Base-by-base conservation (phyloP, 2,797 vertebrate species). In the Triplophysa yarkandensis region DNA sequence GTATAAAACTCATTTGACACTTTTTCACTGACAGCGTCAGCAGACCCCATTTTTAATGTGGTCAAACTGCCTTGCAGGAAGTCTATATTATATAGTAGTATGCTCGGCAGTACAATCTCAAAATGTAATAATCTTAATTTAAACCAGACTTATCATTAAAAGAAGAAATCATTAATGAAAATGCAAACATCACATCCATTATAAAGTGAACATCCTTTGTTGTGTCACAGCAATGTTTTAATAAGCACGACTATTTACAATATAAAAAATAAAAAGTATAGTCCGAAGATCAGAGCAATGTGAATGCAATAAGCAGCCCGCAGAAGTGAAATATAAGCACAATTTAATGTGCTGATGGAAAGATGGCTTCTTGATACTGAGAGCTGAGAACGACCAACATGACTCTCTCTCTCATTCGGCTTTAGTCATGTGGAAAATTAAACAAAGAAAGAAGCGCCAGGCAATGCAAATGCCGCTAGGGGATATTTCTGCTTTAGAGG, bases 351-450 rank as follows among this genome's bases (percentile, higher is more conserved):
- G 65, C 63, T 52, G 63, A 75, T 43, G 55, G 41, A 46, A 41
- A 76, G 75, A 67, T 32, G 25, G 72, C 64, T 54, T 63, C 54
- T 23, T 68, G 46, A 68, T 16, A 28, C 57, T 43, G 58, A 63
- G 69, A 46, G 66, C 52, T 10, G 62, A 71, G 60, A 55, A 71
- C 44, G 76, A 54, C 55, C 69, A 64, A 66, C 66, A 71, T 68
- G 61, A 55, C n/a, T 57, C 65, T 60, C 79, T 60, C 43, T 70
- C 68, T 63, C 62, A 73, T 78, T 81, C 71, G 55, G 72, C 64
- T 80, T 73, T 74, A 83, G 75, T 77, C 80, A 79, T 79, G 82
- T 86, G 82, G 82, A 84, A 85, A 85, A 85, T 86, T 85, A 85
- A 83, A 84, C 83, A 83, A 85, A 84, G 71, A 78, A 57, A 39